These are phyloP conservation scores for Melopsittacus undulatus DNA, from an alignment of 2,797 vertebrate species.

Conservation along the genomic window DNA sequence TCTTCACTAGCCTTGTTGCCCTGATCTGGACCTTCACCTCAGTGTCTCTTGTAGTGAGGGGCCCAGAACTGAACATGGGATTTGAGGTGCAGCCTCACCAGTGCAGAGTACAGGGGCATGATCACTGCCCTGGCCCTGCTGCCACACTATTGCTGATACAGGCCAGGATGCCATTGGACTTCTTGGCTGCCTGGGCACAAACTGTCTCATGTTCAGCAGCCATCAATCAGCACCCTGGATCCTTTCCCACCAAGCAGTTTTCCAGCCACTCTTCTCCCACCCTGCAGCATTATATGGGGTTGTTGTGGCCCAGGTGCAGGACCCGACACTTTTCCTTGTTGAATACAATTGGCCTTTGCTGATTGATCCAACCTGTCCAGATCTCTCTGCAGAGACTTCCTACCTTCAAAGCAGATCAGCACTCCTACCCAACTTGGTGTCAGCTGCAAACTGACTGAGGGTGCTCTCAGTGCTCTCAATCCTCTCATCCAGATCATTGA, in stretches of 20 bases:
- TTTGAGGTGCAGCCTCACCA: accelerated
- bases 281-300: neutral
- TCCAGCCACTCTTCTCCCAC: neutral
- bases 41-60: neutral
- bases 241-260: accelerated
- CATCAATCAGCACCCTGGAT: accelerated
- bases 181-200: neutral
- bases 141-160: neutral
- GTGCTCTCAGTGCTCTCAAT: neutral
- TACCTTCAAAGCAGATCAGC: neutral
- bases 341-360: neutral
- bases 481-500: neutral
- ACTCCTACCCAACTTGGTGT: neutral
- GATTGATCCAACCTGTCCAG: neutral
- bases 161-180: neutral
- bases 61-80: neutral
- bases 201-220: neutral
- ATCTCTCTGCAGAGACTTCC: neutral
- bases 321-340: accelerated
- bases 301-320: neutral
- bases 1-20: accelerated
- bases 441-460: neutral
- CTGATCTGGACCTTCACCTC: accelerated
- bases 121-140: neutral
- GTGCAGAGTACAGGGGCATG: accelerated